These are phyloP conservation scores for Caenorhabditis angaria DNA, from an alignment of 2,888 invertebrate species.

Conservation along the genomic window DNA sequence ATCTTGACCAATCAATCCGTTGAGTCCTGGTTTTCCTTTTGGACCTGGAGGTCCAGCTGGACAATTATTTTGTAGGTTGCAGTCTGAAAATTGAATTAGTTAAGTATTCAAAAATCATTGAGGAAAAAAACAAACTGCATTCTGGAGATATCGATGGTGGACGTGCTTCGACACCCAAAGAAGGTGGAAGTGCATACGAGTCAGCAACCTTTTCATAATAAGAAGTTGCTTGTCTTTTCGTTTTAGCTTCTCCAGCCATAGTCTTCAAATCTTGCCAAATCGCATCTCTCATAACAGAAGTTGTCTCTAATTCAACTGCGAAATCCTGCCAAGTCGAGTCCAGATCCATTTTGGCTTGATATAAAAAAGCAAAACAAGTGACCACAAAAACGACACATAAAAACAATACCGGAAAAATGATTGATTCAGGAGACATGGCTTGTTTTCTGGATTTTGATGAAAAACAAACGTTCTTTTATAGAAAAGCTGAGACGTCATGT, in stretches of 20 bases:
- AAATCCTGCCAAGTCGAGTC: constrained; percentile 10
- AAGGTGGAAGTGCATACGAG: constrained; percentile 35
- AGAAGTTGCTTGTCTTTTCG: constrained; percentile 14
- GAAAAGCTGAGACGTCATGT: background rate
- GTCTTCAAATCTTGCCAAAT: constrained; percentile 21
- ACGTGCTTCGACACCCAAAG: constrained; percentile 38
- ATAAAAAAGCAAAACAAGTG: background rate
- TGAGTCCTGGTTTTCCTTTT: constrained; percentile 32
- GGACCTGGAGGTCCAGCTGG: constrained; percentile 49
- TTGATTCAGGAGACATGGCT: constrained; percentile 3
- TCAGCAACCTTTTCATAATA: constrained; percentile 43
- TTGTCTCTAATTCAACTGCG: constrained; percentile 10
- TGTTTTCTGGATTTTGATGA: background rate
- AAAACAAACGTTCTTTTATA: background rate
- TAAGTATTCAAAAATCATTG: background rate
- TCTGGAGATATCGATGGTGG: constrained; percentile 49
- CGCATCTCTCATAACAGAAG: constrained; percentile 26
- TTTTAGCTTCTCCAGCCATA: constrained; percentile 2
- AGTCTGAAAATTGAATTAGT: constrained; percentile 38
- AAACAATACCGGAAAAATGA: background rate
- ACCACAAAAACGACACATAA: background rate
- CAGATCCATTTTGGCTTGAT: constrained; percentile 10
- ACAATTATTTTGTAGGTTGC: constrained; percentile 44
- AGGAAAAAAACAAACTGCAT: constrained; percentile 35
- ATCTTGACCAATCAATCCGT: constrained; percentile 30